Base-by-base conservation (phyloP, 2,888 invertebrate genomes). In the Yponomeuta malinellus region DNA sequence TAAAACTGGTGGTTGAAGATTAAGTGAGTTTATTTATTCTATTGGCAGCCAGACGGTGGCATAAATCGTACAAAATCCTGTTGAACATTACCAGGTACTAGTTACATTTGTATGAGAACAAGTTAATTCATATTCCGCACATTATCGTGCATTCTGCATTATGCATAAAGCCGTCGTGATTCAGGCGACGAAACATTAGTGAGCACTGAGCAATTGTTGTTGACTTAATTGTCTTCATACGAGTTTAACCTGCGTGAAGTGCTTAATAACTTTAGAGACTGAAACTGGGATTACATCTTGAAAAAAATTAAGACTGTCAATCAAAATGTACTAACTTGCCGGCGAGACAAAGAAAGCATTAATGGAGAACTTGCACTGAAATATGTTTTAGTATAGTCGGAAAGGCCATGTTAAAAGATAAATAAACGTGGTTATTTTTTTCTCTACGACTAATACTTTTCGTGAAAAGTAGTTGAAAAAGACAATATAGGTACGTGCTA, bases 181-280 rank as follows among this genome's bases (percentile, higher is more conserved):
- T 82, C 81, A 79, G 80, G 87, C 86, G 88, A 83, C 81, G 81
- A 82, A 84, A 86, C 89, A 89, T 89, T 85, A 87, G 85, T 86
- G 82, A 79, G 74, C 79, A 87, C 85, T 86, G 82, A 79, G 74
- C 79, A 79, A 81, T 78, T 77, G 78, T 77, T 77, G 80, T 80
- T 77, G 76, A 77, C 75, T 74, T 77, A 87, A 65, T 5, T 64
- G 23, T 64, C 8, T 64, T 64, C 10, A 64, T 64, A 31, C n/a
- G 31, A 64, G 31, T 23, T 29, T 10, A 10, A 64, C 31, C 29
- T 64, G 15, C 52, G 52, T 52, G 52, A 59, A 9, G 52, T 59
- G 52, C 6, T 59, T 59, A 5, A 23, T 5, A 15, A 52, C 12
- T 15, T 0, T 52, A 5, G 52, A 52, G 15, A 59, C 15, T 59